Percentiles rank a stretch among this genome's conserved stretches.
Conservation (phyloP, 1,140 invertebrate genomes). For the Drosophila ohnishii region DNA sequence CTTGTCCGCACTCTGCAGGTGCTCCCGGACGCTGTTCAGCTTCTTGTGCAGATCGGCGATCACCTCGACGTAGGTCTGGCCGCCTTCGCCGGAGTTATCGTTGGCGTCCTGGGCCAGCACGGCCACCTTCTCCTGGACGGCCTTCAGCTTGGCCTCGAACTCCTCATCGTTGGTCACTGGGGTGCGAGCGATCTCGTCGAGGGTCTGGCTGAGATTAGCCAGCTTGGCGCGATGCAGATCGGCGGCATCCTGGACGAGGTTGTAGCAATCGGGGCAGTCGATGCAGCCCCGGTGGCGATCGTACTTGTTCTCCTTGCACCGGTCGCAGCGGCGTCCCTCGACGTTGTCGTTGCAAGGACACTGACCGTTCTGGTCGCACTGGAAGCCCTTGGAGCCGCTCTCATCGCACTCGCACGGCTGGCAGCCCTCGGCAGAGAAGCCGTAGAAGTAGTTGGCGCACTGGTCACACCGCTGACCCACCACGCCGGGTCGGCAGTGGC, state of each 20-base stretch:
- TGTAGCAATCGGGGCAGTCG: conserved; percentile 96
- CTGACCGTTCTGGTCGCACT: conserved; percentile 92
- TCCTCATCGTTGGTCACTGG: conserved; percentile 92
- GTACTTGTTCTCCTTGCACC: conserved; percentile 96
- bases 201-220: conserved; percentile 86
- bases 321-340: conserved; percentile 94
- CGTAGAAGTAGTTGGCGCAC: conserved; percentile 93
- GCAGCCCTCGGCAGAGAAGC: conserved; percentile 94
- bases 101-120: conserved; percentile 88
- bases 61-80: conserved; percentile 87
- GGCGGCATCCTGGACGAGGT: conserved; percentile 94
- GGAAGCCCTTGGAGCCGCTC: conserved; percentile 92
- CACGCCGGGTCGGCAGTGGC: conserved; percentile 92
- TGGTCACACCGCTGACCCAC: conserved; percentile 93
- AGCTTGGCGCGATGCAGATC: conserved; percentile 91
- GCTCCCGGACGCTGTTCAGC: conserved; percentile 87
- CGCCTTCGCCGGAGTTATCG: conserved; percentile 86
- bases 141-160: conserved; percentile 90
- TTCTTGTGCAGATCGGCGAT: conserved; percentile 88
- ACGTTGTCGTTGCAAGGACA: conserved; percentile 96
- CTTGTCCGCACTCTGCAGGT: conserved; percentile 86
- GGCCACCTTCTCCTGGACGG: conserved; percentile 89
- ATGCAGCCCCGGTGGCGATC: conserved; percentile 93
- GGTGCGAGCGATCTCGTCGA: conserved; percentile 88
- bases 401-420: conserved; percentile 94